Evolutionary conservation across 2,888 invertebrate species (phyloP), one percentile per base, ranked within the genome.

Genomic region (Ophion obscuratus): DNA sequence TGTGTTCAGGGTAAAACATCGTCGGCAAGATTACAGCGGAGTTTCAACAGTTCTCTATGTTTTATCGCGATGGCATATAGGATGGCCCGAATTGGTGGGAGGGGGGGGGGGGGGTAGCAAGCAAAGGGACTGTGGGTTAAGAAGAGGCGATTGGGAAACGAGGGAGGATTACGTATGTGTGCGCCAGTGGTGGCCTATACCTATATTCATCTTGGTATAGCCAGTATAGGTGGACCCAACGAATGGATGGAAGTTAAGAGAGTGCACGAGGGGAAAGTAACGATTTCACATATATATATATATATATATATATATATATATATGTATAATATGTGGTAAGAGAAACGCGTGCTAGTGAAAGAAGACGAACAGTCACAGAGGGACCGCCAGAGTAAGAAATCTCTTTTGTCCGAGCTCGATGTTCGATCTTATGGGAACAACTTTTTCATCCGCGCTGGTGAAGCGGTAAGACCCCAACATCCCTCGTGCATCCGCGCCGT

Each of bases 21-120:
- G 90, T 89, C 90, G 88, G 90, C 90, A 92, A 92, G 92, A 92
- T 92, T 92, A 91, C 91, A 91, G 85, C 90, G 75, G 91, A 92
- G 91, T 92, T 92, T 92, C 91, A 88, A 91, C 92, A 90, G 92
- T 91, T 92, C 89, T 89, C 91, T 88, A 91, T 92, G 92, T 92
- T 92, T 92, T 92, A 92, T 92, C 92, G 89, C 89, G 91, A 92
- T 92, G 88, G 89, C 89, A 61, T 75, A 75, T 68, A 53, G 62
- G 27, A 57, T 57, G 62, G 89, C 70, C 75, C 78, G 71, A 71
- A 77, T 73, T 74, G 64, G 11, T 27, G 36, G 57, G 27, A 62
- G 17, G 27, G 71, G 17, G 68, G 31, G 68, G 24, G 27, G 44
- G 47, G 61, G 57, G 67, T 59, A 20, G 70, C 31, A 9, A 44